phyloP scores from a whole-genome alignment of 2,113 vertebrate genomes.

The Corythoichthys haematopterus region DNA sequence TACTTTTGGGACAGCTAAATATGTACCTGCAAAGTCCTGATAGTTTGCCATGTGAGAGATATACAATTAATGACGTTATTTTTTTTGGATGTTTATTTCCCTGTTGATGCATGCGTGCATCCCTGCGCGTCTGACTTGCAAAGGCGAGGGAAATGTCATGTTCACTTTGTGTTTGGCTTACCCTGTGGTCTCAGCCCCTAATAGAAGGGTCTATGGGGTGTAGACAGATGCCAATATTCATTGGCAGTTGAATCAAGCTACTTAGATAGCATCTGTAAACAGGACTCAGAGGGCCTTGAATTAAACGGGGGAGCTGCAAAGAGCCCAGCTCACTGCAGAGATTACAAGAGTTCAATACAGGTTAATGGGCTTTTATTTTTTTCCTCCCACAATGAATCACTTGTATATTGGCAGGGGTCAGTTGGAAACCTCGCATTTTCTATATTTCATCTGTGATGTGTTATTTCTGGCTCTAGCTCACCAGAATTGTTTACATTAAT shows the following conservation, averaged over 20 bases:
- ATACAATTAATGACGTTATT: neutral
- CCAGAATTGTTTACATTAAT: neutral
- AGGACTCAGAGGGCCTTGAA: conserved; percentile 65
- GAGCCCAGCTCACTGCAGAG: conserved; percentile 57
- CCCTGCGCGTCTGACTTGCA: conserved; percentile 18
- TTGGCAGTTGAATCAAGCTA: conserved; percentile 77
- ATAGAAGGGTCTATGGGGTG: conserved; percentile 74
- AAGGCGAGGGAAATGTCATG: conserved; percentile 71
- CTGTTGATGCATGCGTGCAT: neutral
- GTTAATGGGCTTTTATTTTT: conserved; percentile 58
- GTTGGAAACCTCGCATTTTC: conserved; percentile 17
- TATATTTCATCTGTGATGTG: conserved; percentile 15
- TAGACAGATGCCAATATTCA: conserved; percentile 77
- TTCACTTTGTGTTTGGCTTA: conserved; percentile 80
- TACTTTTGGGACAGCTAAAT: neutral
- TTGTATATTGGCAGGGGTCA: conserved; percentile 33
- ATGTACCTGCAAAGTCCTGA: conserved; percentile 5
- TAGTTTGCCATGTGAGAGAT: neutral
- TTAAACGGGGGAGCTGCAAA: conserved; percentile 55
- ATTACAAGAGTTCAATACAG: conserved; percentile 59
- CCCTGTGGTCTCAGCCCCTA: conserved; percentile 70
- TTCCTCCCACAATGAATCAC: conserved; percentile 47
- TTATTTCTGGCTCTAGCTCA: conserved; percentile 6
- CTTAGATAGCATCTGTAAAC: conserved; percentile 72
- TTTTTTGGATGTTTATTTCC: conserved; percentile 1